A percentile compares a stretch with the other conserved stretches of the same genome.
These are phyloP conservation scores for Mayetiola destructor DNA, from an alignment of 2,888 invertebrate genomes.

Conservation along the genomic window DNA sequence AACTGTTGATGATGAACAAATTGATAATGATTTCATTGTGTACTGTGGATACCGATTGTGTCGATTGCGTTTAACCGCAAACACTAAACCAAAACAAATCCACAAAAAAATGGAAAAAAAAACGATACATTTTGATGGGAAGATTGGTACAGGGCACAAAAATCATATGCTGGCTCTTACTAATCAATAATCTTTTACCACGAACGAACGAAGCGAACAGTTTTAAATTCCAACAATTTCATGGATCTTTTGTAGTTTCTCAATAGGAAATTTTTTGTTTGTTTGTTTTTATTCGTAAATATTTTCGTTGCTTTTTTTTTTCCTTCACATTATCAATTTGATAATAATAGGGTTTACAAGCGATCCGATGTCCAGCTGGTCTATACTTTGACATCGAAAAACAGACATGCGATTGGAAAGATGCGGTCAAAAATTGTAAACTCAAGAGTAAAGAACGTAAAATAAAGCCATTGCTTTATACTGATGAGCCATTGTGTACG, in stretches of 20 bases:
- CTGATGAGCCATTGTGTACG: slow-evolving; percentile 78
- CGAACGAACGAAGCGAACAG: not conserved
- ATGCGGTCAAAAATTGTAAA: slow-evolving; percentile 84
- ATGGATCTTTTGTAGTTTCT: not conserved
- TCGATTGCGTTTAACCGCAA: not conserved
- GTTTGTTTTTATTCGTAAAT: slow-evolving; percentile 20
- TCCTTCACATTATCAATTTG: not conserved
- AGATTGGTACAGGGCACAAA: not conserved
- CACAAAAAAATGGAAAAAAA: not conserved
- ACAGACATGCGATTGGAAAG: slow-evolving; percentile 91
- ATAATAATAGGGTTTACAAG: slow-evolving; percentile 67
- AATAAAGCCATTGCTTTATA: slow-evolving; percentile 70
- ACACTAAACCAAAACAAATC: not conserved
- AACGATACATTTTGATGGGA: not conserved
- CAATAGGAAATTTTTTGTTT: not conserved
- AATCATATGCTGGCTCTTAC: not conserved
- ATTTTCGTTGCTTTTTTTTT: no score
- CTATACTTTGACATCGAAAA: slow-evolving; percentile 87
- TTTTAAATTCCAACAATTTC: not conserved
- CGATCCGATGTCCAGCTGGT: slow-evolving; percentile 83
- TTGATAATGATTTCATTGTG: not conserved
- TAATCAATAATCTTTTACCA: not conserved
- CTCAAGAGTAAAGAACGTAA: slow-evolving; percentile 78
- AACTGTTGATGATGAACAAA: not conserved
- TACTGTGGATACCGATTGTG: not conserved